Base-by-base conservation (phyloP, 2,797 vertebrate genomes). In the Lacerta bilineata region DNA sequence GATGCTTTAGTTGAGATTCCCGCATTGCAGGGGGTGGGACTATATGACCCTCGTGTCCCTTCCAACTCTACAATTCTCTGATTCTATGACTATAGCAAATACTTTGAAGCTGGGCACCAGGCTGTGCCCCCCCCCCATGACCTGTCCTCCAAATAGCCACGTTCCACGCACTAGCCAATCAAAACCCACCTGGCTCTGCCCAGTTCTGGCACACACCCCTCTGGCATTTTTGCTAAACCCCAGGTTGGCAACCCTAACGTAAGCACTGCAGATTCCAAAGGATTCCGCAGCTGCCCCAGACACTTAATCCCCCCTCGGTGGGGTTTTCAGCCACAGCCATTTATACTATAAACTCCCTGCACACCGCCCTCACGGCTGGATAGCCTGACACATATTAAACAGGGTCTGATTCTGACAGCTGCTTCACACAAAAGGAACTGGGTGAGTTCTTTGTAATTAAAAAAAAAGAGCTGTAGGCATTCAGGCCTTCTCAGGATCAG, bases 231-330 rank as follows among this genome's bases (percentile, higher is more conserved):
- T 29, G 33, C 13, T 55, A 75, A 74, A 64, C 75, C 78, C 25
- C 43, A 33, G 68, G 23, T 25, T 75, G 59, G 25, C 76, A 66
- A 23, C 5, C n/a, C 59, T n/a, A 50, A 50, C 27, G 72, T 23
- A 25, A 76, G 27, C 68, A 77, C 36, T 86, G 71, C 75, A 85
- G 91, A 86, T 88, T 84, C 87, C 66, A 77, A 85, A 68, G 36
- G 89, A 81, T 91, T 90, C 79, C n/a, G 80, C 93, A 87, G 66
- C 80, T 91, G 87, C 90, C 91, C 18, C 43, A 86, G 78, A 90
- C 91, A 89, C 91, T 89, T 93, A 93, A 94, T 95, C 92, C 43
- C 90, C 90, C 93, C 50, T 92, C 87, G 25, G 90, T 88, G 90
- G 88, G 87, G 80, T 86, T 93, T 92, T 79, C 17, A 64, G 61